These are phyloP conservation scores for Microcebus tavaratra DNA, from an alignment of 2,113 vertebrate species.

Conservation along the genomic window DNA sequence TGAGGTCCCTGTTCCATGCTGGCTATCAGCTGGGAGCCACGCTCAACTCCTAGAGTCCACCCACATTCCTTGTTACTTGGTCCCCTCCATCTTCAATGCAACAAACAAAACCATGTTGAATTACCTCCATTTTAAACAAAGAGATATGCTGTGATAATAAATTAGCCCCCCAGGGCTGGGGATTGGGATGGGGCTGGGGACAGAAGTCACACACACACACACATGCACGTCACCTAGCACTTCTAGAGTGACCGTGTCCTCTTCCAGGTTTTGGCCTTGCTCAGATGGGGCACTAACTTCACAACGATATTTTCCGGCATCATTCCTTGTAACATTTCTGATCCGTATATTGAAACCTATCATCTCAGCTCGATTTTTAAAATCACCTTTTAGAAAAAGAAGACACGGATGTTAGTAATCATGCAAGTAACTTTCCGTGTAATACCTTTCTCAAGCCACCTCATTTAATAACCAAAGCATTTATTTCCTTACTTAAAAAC, in stretches of 20 bases:
- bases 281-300: slow-evolving; percentile 92
- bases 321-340: slow-evolving; percentile 90
- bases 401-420: not conserved
- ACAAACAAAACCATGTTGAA: not conserved
- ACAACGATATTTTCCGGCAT: slow-evolving; percentile 95
- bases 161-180: not conserved
- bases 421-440: not conserved
- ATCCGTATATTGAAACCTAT: slow-evolving; percentile 91
- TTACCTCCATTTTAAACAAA: not conserved
- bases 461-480: not conserved
- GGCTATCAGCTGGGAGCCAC: no score
- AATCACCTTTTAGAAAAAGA: slow-evolving; percentile 85
- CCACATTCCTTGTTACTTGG: no score
- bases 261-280: slow-evolving; percentile 86
- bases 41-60: no score
- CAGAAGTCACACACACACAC: not conserved
- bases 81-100: no score
- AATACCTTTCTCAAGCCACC: not conserved
- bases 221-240: slow-evolving; percentile 88
- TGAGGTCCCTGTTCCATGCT: not conserved
- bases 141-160: not conserved
- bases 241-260: slow-evolving; percentile 91
- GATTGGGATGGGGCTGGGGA: not conserved
- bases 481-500: not conserved
- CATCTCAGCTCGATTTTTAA: slow-evolving; percentile 90